Conservation (phyloP, 2,888 invertebrate species). For the Noctuana brunneofusca region DNA sequence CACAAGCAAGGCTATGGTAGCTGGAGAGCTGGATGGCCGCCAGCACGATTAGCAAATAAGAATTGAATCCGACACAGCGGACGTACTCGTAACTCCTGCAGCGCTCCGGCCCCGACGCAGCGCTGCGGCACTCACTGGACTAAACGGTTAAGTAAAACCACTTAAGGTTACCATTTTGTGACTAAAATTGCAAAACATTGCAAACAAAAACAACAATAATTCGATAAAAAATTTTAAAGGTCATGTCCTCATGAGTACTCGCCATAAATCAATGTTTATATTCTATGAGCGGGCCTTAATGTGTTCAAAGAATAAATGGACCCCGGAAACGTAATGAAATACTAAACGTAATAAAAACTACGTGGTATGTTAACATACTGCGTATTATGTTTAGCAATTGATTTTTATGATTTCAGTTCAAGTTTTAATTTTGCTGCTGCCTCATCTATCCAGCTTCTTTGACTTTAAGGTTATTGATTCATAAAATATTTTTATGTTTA, state of each 20-base stretch:
- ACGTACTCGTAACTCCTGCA: neutral
- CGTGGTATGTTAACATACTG: too few species aligned
- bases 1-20: slow-evolving; percentile 1
- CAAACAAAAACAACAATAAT: neutral
- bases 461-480: too few species aligned
- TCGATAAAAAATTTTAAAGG: too few species aligned
- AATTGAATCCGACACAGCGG: slow-evolving; percentile 8
- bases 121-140: neutral
- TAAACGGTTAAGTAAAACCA: neutral
- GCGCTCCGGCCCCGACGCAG: neutral
- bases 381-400: too few species aligned
- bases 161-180: too few species aligned
- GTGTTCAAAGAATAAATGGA: slow-evolving; percentile 25
- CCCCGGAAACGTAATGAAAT: slow-evolving; percentile 26
- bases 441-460: too few species aligned
- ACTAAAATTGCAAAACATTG: neutral
- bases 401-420: too few species aligned
- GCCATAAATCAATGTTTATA: slow-evolving; percentile 15
- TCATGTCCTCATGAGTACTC: too few species aligned
- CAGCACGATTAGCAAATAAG: slow-evolving; percentile 11
- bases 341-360: too few species aligned
- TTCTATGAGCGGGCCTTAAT: slow-evolving; percentile 20
- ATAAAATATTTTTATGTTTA: too few species aligned
- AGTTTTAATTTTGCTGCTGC: too few species aligned
- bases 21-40: slow-evolving; percentile 15